Base-by-base conservation (phyloP, 1,140 invertebrate species). In the Elysia chlorotica region DNA sequence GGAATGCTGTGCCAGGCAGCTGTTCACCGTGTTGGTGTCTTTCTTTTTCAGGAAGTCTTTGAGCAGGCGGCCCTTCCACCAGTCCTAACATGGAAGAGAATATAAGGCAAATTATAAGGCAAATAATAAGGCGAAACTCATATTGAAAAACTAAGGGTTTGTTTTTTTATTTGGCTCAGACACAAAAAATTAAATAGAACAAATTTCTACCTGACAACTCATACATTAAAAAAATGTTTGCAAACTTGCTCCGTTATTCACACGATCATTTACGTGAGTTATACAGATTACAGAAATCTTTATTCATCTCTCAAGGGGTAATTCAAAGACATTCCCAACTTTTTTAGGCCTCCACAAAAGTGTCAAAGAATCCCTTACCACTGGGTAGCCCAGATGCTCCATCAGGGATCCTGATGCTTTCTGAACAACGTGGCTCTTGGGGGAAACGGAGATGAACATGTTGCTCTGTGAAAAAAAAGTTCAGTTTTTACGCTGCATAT, bases 21-120 rank as follows among this genome's bases (percentile, higher is more conserved):
- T 79, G 57, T 79, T 79, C 25, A 82, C 72, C 0, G 80, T 82
- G 25, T 79, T 78, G 10, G 78, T 76, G 53, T 82, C 80, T 31
- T 79, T 80, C 62, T 75, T 76, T 59, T 76, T 71, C 17, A 80
- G 53, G 69, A 80, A 82, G 62, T 78, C 76, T 28, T 72, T 77
- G n/a, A 82, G 53, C 28, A 77, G 71, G 35, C 77, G 70, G 4
- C 77, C 78, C 38, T 71, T 75, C 79, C 75, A 82, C 74, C 74
- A 79, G 59, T 68, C 66, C 77, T 80, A 67, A n/a, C 37, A 72
- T 28, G 21, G 31, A 23, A 23, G 21, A n/a, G 6, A 62, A 31
- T 3, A 61, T 23, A 3, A n/a, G 1, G 17, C 1, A 2, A 62
- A 28, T 37, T 2, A 37, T 23, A 36, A 35, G 41, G 19, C 25